Percentiles rank a stretch among this genome's conserved stretches.
These are phyloP conservation scores for Alitta virens DNA, from an alignment of 2,888 invertebrate genomes.

Conservation along the genomic window DNA sequence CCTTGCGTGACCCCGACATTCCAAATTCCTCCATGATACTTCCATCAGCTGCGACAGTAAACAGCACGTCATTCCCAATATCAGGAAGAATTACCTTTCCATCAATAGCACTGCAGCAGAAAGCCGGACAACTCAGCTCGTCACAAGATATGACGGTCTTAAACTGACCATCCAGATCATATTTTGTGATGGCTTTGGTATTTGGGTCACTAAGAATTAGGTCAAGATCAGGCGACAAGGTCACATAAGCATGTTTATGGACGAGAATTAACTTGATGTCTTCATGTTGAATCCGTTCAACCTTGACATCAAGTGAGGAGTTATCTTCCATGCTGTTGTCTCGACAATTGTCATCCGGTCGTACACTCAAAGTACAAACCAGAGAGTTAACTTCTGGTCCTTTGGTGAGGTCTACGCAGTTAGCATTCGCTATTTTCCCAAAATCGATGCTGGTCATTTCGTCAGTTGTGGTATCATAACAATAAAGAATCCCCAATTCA, in stretches of 20 bases:
- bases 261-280: background rate
- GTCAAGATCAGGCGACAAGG: background rate
- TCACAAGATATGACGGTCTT: background rate
- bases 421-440: too few relatives aligned
- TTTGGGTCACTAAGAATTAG: background rate
- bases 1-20: background rate
- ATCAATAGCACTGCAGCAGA: background rate
- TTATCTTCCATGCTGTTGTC: too few relatives aligned
- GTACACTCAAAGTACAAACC: too few relatives aligned
- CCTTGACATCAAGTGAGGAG: too few relatives aligned
- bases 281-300: background rate
- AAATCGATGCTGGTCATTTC: too few relatives aligned
- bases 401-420: too few relatives aligned
- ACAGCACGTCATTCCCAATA: background rate
- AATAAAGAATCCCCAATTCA: too few relatives aligned
- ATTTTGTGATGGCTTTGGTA: background rate
- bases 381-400: too few relatives aligned
- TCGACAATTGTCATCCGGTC: too few relatives aligned
- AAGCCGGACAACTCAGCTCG: background rate
- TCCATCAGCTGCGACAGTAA: background rate
- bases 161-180: background rate
- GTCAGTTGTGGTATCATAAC: too few relatives aligned
- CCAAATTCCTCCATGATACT: background rate
- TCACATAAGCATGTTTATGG: background rate
- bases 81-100: background rate